Evolutionary conservation across 2,797 vertebrate genomes (phyloP), one percentile per base, ranked within the genome.

Genomic region (Hemibagrus guttatus): DNA sequence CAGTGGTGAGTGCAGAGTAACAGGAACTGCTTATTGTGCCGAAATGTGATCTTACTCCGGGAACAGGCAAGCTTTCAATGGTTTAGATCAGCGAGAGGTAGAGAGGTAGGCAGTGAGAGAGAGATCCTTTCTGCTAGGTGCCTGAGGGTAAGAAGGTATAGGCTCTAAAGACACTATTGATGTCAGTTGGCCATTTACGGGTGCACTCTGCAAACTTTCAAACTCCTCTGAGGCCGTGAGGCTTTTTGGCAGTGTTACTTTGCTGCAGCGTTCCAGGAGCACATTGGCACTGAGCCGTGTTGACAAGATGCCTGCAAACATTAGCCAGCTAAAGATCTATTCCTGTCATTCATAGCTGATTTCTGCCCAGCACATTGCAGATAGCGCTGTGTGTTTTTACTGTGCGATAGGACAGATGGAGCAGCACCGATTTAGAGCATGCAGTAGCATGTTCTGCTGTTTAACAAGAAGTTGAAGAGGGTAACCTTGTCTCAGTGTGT

Each of bases 21-120:
- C 89, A 88, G 92, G 92, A 93, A 91, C 88, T 72, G 89, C 90
- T 92, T 88, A 94, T 94, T 95, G 92, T 93, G 91, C 90, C 92
- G 94, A 93, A 94, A 95, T 78, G 87, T 83, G 93, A 95, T 92
- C 87, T 86, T 85, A 80, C 89, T 89, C 85, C 89, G 85, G 91
- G 90, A 91, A 86, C 88, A 89, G 92, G 91, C 90, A 92, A 89
- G 91, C 90, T 93, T 93, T 94, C 90, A 89, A 91, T 85, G 91
- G 88, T 91, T 90, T 88, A 81, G 88, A 90, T 86, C 92, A 87
- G 92, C 83, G 78, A 86, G 35, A 85, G 72, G 66, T 59, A 86
- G 64, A 61, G 82, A 87, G 72, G 66, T 59, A 86, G 64, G 64
- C 80, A 87, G 63, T 59, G 78, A 58, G 63, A 42, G 28, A 82